Percentiles rank a stretch among this genome's conserved stretches.
phyloP scores from a whole-genome alignment of 2,888 invertebrate genomes.

The Ferdinandea cuprea region DNA sequence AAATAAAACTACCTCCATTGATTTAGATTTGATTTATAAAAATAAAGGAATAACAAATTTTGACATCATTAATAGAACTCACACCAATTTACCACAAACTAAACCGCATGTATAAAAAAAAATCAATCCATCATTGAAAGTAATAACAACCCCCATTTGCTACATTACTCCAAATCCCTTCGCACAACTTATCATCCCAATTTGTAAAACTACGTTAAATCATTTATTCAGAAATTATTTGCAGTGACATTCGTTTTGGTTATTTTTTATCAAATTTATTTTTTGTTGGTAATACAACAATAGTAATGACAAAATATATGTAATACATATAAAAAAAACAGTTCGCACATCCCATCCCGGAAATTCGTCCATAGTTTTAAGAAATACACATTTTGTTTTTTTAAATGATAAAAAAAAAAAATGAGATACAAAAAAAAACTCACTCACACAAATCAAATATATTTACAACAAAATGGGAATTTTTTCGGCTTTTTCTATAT shows the following conservation, averaged over 20 bases:
- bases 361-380: constrained; percentile 83
- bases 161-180: constrained; percentile 55
- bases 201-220: constrained; percentile 21
- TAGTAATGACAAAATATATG: constrained; percentile 62
- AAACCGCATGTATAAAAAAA: constrained; percentile 6
- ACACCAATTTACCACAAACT: constrained; percentile 51
- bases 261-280: neutral
- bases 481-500: constrained; percentile 75
- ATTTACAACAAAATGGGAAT: constrained; percentile 75
- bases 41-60: constrained; percentile 17
- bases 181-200: constrained; percentile 67
- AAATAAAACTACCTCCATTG: constrained; percentile 63
- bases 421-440: constrained; percentile 62
- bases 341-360: constrained; percentile 83
- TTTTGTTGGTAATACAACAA: constrained; percentile 29
- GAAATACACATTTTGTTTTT: constrained; percentile 74
- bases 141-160: constrained; percentile 56
- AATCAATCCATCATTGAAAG: constrained; percentile 32
- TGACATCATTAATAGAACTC: constrained; percentile 13
- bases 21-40: constrained; percentile 14
- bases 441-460: constrained; percentile 64
- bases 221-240: constrained; percentile 39
- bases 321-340: constrained; percentile 75
- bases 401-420: constrained; percentile 61
- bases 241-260: constrained; percentile 39